Base-by-base conservation (phyloP, 2,888 invertebrate genomes). In the Bugulina stolonifera region DNA sequence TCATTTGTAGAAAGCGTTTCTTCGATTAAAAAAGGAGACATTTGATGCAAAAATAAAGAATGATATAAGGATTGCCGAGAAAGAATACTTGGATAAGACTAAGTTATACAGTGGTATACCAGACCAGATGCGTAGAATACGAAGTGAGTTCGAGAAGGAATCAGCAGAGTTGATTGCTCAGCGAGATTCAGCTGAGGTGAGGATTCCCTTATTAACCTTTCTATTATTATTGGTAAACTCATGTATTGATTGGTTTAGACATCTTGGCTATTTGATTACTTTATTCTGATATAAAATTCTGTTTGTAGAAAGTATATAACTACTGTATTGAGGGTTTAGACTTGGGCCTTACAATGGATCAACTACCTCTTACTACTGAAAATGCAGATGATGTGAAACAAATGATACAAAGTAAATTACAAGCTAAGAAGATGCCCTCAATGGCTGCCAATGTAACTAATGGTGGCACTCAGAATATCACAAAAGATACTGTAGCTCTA, bases 1-100 rank as follows among this genome's bases (percentile, higher is more conserved):
- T n/a, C n/a, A n/a, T n/a, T 57, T 64, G 27, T n/a, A 64, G 64
- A 64, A 64, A 64, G 64, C 64, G 1, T 64, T 25, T 32, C 27
- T 64, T 10, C 22, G 34, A 5, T 32, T 64, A 10, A 64, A 64
- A 64, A 25, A 18, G n/a, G 64, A 64, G 2, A 32, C 14, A 25
- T 64, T 29, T 64, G 27, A 25, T 32, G 64, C 25, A 32, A 64
- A 64, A 34, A 64, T 64, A 27, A 22, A 32, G 5, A 32, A 32
- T 64, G 32, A 22, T 14, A 32, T 27, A 18, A 64, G 3, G 14
- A 3, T 3, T 22, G 27, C 32, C 27, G 64, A 64, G n/a, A 10
- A 64, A 32, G 64, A 64, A n/a, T 64, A 32, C 32, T 14, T n/a
- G 3, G 32, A 22, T 32, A 64, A 64, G 32, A 64, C 18, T 3